Conservation (phyloP, 2,888 invertebrate genomes). For the Therioaphis trifolii region DNA sequence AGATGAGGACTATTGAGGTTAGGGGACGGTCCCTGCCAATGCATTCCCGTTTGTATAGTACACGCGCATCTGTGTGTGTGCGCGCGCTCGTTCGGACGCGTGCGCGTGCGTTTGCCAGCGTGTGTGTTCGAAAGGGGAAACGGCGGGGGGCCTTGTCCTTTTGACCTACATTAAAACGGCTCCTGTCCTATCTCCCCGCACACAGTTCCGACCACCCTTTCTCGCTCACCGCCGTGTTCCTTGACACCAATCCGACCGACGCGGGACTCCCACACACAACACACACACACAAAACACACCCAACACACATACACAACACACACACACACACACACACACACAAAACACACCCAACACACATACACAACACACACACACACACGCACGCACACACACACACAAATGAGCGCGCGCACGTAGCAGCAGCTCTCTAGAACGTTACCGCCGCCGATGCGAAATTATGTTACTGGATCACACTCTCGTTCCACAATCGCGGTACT, state of each 20-base stretch:
- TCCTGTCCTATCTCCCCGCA: not conserved
- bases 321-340: too few species aligned
- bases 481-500: not conserved
- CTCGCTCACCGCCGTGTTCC: not conserved
- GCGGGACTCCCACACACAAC: not conserved
- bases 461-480: constrained; percentile 47
- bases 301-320: too few species aligned
- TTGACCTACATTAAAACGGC: constrained; percentile 56
- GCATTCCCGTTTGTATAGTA: constrained; percentile 35
- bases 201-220: not conserved
- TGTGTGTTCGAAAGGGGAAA: not conserved
- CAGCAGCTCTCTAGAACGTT: not conserved
- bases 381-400: too few species aligned
- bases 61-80: not conserved
- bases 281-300: too few species aligned
- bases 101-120: not conserved
- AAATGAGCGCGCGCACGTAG: not conserved
- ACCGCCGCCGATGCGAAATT: not conserved
- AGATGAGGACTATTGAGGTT: constrained; percentile 44
- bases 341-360: not conserved
- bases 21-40: constrained; percentile 40
- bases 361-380: not conserved
- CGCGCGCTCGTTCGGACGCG: not conserved
- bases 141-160: constrained; percentile 49
- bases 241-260: constrained; percentile 41